Base-by-base conservation (phyloP, 2,113 vertebrate genomes). In the Clarias macrocephalus region DNA sequence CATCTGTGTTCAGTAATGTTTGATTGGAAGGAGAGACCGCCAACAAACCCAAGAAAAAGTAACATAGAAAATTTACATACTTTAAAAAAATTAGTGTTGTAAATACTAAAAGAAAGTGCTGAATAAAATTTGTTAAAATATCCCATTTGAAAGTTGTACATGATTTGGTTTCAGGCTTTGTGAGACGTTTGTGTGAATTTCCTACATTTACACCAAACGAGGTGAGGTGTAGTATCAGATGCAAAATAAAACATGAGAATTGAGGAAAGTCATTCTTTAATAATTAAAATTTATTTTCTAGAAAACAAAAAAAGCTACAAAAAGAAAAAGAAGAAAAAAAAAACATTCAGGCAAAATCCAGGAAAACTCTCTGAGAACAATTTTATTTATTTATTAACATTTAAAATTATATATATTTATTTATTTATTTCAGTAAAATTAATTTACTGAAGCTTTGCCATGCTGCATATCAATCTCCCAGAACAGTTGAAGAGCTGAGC, bases 1-100 rank as follows among this genome's bases (percentile, higher is more conserved):
- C 97, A 0, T 99, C 98, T 0, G 87, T 99, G 87, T 99, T 99
- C 94, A 98, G 97, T 83, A 89, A 89, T 0, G 89, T n/a, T 68
- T 96, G 96, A 87, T 98, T 96, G 0, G 97, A 97, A 57, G 89
- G 70, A 0, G 98, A 99, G 94, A 99, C 97, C 0, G 97, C 98
- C 63, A 96, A 96, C 92, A 94, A 96, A 59, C 95, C 96, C 82
- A 94, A 92, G 90, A 93, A 92, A 89, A 88, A 86, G 52, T 91
- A 80, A 83, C 70, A 68, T n/a, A n/a, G 30, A 19, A 19, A 57
- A 37, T 33, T 60, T 33, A 59, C 28, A 2, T 33, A 12, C 18
- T 18, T 79, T 37, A 3, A 37, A 77, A 77, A 28, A 28, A 56
- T 77, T 6, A 30, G 25, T 60, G 25, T 28, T 57, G 1, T 19